Percentiles rank a stretch among this genome's conserved stretches.
Evolutionary conservation across 2,113 vertebrate species (phyloP).

Genomic region (Rhinoderma darwinii): DNA sequence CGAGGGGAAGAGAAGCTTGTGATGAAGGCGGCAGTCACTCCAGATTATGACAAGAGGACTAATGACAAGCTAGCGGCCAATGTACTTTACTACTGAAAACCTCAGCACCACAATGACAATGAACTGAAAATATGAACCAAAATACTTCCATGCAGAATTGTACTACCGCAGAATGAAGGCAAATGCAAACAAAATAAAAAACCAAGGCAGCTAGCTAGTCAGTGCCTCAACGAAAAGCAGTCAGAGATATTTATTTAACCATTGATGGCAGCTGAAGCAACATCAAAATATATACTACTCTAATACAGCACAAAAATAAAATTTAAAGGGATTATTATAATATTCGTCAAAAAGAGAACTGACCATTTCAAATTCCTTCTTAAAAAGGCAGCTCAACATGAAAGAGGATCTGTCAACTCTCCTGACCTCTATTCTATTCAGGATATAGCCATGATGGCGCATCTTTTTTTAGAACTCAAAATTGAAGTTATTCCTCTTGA

Average conservation of each 20-base stretch:
- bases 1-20: slow-evolving; percentile 58
- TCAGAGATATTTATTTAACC: not conserved
- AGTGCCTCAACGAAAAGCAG: not conserved
- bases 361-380: no score
- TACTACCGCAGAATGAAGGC: not conserved
- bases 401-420: no score
- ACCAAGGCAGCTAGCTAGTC: not conserved
- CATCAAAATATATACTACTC: not conserved
- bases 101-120: slow-evolving; percentile 16
- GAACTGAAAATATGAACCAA: not conserved
- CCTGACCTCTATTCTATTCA: no score
- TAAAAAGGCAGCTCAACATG: no score
- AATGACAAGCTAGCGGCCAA: slow-evolving; percentile 63
- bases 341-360: not conserved
- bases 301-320: not conserved
- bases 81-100: slow-evolving; percentile 1
- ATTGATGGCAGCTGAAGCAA: not conserved
- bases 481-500: no score
- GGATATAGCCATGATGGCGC: no score
- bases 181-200: not conserved
- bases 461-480: no score
- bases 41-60: slow-evolving; percentile 69
- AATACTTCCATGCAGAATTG: not conserved
- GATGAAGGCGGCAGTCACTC: slow-evolving; percentile 68
- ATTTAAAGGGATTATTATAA: not conserved